Evolutionary conservation across 1,140 invertebrate species (phyloP), one percentile per base, ranked within the genome.

Genomic region (Sitobion miscanthi): DNA sequence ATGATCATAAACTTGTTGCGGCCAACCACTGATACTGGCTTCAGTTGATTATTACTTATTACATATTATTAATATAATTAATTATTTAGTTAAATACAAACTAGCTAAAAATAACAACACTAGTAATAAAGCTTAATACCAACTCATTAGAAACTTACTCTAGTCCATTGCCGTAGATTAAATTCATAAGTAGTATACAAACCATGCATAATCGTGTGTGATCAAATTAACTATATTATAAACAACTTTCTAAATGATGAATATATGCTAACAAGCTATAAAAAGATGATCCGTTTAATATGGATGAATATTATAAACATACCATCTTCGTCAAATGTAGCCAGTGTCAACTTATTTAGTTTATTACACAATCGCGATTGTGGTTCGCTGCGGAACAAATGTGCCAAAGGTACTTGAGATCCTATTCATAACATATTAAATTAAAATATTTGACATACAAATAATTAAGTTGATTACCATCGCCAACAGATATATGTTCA

Each of bases 271-370:
- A 69, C 11, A 77, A 77, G n/a, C 4, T n/a, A n/a, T n/a, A n/a
- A 77, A 69, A 77, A n/a, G 4, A 77, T 77, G 0, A 77, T 20
- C 1, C 0, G 23, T n/a, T 6, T 6, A 35, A n/a, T 17, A 77
- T 77, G 2, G 5, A 77, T 17, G 5, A 77, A 11, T 85, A 49
- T 49, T 88, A 21, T 49, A n/a, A 88, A 88, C 92, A 94, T 95
- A 96, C 96, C 98, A 95, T 98, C 96, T 57, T 98, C 98, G 94
- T 98, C 98, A 95, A 98, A 98, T 8, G 98, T 98, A 35, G 98
- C 98, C 77, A 99, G 96, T 49, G 98, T 98, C 62, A 99, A 96
- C 95, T 97, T 97, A 86, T 97, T 97, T 93, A 98, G 95, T 95
- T 98, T 98, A 95, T 98, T 98, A 91, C 97, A 97, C n/a, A 98